phyloP scores from a whole-genome alignment of 2,888 invertebrate species.

The Eudasyphora cyanicolor region DNA sequence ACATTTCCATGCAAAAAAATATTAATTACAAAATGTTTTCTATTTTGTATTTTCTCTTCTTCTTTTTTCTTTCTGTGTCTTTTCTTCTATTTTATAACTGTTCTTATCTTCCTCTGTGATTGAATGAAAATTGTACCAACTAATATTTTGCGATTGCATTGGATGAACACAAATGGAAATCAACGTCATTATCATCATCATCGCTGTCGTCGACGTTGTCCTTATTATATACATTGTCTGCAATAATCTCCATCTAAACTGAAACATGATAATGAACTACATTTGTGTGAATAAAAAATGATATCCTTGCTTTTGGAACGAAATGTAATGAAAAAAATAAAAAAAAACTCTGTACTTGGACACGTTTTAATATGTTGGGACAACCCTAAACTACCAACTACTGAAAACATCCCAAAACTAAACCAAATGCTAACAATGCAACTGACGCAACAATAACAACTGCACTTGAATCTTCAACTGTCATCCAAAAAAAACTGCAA shows the following conservation, averaged over 20 bases:
- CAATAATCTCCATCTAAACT: constrained; percentile 57
- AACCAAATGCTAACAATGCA: background rate
- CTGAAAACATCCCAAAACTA: background rate
- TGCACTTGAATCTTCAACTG: background rate
- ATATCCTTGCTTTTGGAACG: constrained; percentile 44
- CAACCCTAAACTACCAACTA: background rate
- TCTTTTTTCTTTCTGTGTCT: background rate
- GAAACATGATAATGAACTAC: constrained; percentile 21
- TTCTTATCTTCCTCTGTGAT: background rate
- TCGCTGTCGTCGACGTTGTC: no score
- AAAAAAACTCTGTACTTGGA: constrained; percentile 70
- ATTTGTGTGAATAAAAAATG: constrained; percentile 31
- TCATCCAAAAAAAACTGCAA: background rate
- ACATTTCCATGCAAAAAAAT: constrained; percentile 22
- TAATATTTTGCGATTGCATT: background rate
- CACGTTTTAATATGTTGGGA: constrained; percentile 68
- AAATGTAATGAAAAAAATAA: constrained; percentile 47
- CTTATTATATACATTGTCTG: constrained; percentile 33
- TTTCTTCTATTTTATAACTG: background rate
- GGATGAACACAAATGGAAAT: constrained; percentile 2
- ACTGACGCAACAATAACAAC: background rate
- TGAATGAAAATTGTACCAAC: background rate
- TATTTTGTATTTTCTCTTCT: constrained; percentile 26
- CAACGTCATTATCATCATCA: background rate
- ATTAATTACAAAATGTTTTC: constrained; percentile 39